phyloP scores from a whole-genome alignment of 2,113 vertebrate species.

The Camelus bactrianus region DNA sequence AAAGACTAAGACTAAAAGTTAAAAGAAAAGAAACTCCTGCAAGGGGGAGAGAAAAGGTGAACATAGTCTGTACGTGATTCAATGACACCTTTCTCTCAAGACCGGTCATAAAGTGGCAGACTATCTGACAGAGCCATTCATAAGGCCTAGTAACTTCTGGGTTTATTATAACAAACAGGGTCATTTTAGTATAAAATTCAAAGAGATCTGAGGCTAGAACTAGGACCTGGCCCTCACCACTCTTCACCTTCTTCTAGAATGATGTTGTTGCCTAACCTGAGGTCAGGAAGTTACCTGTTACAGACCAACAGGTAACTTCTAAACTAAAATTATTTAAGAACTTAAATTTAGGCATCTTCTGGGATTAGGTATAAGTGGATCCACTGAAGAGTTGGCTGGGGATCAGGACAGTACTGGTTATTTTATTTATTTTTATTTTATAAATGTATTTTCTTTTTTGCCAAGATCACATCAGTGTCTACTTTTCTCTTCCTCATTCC shows the following conservation, averaged over 20 bases:
- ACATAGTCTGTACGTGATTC: neutral
- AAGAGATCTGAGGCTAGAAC: neutral
- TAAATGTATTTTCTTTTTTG: neutral
- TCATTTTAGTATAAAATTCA: conserved; percentile 6
- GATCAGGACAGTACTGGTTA: neutral
- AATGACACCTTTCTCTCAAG: neutral
- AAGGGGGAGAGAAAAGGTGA: neutral
- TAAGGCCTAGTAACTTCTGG: neutral
- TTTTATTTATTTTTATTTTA: neutral
- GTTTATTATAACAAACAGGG: neutral
- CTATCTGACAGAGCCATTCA: neutral
- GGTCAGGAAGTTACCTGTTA: neutral
- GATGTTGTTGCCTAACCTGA: neutral
- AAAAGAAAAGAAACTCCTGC: neutral
- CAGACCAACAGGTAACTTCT: neutral
- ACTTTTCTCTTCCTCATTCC: neutral
- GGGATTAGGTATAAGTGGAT: neutral
- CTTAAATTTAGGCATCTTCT: neutral
- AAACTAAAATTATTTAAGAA: neutral
- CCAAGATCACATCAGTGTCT: neutral
- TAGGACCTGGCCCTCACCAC: neutral
- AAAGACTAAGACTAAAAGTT: neutral
- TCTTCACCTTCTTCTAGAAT: conserved; percentile 9
- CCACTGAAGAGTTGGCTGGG: neutral
- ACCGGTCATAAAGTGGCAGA: neutral